Conservation (phyloP, 2,113 vertebrate genomes). For the Trogon melanurus region DNA sequence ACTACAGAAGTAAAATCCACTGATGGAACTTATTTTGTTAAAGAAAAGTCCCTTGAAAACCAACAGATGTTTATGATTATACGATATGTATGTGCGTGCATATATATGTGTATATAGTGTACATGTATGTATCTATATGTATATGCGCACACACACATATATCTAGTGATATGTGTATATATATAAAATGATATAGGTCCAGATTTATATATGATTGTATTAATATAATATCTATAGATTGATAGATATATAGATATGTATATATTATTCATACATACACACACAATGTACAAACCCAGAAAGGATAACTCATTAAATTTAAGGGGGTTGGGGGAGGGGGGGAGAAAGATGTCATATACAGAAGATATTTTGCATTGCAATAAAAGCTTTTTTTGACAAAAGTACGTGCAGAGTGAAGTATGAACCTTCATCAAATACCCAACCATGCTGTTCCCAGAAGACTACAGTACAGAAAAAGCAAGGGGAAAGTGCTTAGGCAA, state of each 20-base stretch:
- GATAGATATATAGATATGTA: slow-evolving; percentile 67
- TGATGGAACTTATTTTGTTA: slow-evolving; percentile 67
- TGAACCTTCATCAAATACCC: slow-evolving; percentile 56
- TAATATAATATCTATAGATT: slow-evolving; percentile 70
- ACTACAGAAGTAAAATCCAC: slow-evolving; percentile 63
- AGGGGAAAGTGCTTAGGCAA: background rate
- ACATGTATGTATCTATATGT: slow-evolving; percentile 48
- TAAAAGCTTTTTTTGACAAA: slow-evolving; percentile 75
- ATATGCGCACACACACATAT: slow-evolving; percentile 36
- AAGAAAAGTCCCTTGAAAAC: slow-evolving; percentile 59
- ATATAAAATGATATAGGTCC: slow-evolving; percentile 60
- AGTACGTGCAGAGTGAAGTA: slow-evolving; percentile 70
- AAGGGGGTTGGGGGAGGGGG: background rate
- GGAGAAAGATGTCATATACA: slow-evolving; percentile 71
- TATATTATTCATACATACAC: slow-evolving; percentile 68
- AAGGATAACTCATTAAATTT: slow-evolving; percentile 70
- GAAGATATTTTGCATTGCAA: slow-evolving; percentile 77
- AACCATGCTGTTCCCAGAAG: background rate
- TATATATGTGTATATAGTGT: slow-evolving; percentile 63
- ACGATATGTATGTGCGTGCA: slow-evolving; percentile 52
- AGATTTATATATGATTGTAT: slow-evolving; percentile 71
- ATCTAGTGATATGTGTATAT: slow-evolving; percentile 54
- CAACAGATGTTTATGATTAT: slow-evolving; percentile 66
- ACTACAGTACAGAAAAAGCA: background rate
- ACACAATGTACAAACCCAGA: slow-evolving; percentile 72